Evolutionary conservation across 2,888 invertebrate species (phyloP).

Genomic region (Chaetoderma sp.): DNA sequence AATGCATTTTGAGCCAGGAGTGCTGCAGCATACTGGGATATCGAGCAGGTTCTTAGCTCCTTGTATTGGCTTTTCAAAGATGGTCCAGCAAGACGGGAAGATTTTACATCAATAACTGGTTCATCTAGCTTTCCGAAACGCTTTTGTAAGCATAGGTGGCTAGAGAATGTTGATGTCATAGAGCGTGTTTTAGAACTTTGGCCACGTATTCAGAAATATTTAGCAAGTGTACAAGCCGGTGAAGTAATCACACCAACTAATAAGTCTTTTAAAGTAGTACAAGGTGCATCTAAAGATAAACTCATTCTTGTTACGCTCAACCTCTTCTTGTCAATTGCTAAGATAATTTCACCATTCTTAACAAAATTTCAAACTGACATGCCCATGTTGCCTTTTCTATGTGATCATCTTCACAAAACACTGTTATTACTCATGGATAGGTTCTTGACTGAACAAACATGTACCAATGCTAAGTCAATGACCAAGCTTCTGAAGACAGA

Average conservation of each 20-base stretch:
- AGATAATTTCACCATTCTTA: slow-evolving; percentile 17
- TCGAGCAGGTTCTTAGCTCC: background rate
- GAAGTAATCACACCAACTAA: background rate
- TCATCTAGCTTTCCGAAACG: background rate
- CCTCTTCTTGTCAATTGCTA: background rate
- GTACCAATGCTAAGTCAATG: no score
- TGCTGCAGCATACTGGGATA: slow-evolving; percentile 36
- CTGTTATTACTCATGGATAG: background rate
- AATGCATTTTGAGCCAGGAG: slow-evolving; percentile 50
- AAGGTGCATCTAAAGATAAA: background rate
- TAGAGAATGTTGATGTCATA: background rate
- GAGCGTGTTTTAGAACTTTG: background rate
- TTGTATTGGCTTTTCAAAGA: background rate
- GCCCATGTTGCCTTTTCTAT: slow-evolving; percentile 26
- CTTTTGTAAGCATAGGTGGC: background rate
- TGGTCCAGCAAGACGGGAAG: background rate
- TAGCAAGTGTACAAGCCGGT: background rate
- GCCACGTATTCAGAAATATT: background rate
- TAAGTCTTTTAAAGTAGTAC: background rate
- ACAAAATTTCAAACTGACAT: slow-evolving; percentile 23
- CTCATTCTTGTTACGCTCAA: background rate
- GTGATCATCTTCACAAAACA: background rate
- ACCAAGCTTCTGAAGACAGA: no score
- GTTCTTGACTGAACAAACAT: background rate
- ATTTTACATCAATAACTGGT: background rate